Evolutionary conservation across 2,888 invertebrate species (phyloP).

Genomic region (Cantharis rustica): DNA sequence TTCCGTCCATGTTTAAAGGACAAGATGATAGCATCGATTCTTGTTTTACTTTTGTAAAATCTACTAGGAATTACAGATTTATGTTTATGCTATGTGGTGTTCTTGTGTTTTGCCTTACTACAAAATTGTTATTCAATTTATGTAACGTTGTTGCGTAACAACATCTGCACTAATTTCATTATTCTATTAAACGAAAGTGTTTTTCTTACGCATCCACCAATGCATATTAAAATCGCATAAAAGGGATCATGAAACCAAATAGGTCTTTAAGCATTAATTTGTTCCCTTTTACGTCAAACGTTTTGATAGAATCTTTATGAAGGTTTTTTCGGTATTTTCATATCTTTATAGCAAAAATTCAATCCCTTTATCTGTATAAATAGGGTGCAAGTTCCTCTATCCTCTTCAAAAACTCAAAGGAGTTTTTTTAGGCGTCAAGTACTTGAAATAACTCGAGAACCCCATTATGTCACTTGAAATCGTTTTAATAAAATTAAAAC

Average conservation of each 20-base stretch:
- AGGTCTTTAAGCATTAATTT: neutral
- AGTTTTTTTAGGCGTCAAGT: neutral
- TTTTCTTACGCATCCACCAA: neutral
- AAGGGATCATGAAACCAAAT: neutral
- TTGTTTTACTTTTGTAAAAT: conserved; percentile 4
- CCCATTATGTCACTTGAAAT: neutral
- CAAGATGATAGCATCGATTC: conserved; percentile 25
- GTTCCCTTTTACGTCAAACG: neutral
- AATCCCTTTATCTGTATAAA: conserved; percentile 1
- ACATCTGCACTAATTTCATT: neutral
- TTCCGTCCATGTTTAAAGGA: conserved; percentile 25
- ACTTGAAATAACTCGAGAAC: neutral
- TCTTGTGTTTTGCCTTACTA: neutral
- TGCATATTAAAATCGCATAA: neutral
- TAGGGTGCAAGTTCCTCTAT: neutral
- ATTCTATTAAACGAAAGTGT: neutral
- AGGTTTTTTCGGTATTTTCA: neutral
- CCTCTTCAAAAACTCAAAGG: neutral
- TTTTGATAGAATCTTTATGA: conserved; percentile 2
- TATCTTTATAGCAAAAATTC: neutral
- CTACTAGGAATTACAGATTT: conserved; percentile 20
- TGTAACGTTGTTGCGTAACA: neutral
- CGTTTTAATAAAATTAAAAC: neutral
- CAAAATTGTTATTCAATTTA: neutral
- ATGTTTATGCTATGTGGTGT: neutral